Evolutionary conservation across 2,888 invertebrate genomes (phyloP), one percentile per base, ranked within the genome.

Genomic region (Phanerotoma sp.): DNA sequence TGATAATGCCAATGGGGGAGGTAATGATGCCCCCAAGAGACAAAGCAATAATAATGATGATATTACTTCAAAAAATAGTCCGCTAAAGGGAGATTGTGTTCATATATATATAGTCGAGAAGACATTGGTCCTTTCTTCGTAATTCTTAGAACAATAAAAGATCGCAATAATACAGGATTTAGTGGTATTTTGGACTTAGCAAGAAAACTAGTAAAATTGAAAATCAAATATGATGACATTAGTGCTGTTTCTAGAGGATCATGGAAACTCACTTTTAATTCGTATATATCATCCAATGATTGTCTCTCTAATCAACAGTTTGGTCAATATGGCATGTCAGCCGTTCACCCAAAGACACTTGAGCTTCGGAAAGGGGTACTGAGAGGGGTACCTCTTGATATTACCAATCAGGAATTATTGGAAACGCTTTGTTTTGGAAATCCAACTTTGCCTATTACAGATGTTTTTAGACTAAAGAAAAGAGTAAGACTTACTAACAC

Each of bases 241-340:
- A 1, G 5, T 10, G 13, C 5, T 13, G 6, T n/a, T 11, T 33
- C 33, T 33, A 7, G 33, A 1, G 15, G 11, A 13, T 6, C 11
- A 10, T 56, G 47, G 42, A 47, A 45, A n/a, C 41, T 52, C 4
- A 28, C 41, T n/a, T 47, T 56, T 11, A 5, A 37, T 2, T 40
- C 47, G 11, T 45, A 47, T 10, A 51, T 54, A 25, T 22, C 35
- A 28, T 48, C 49, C 2, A 57, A 57, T 42, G 42, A 22, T 13
- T 49, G 21, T 16, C 21, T 50, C 3, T 38, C 44, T 13, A 54
- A 52, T 16, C 15, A 40, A 18, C 37, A 16, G 13, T 42, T 53
- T 1, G 15, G 35, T 9, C 28, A 47, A 13, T 9, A 42, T 9
- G 54, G 40, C 4, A 11, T 48, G 21, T 32, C 38, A 21, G 6